phyloP scores from a whole-genome alignment of 2,888 invertebrate genomes.

The Mechanitis messenoides region DNA sequence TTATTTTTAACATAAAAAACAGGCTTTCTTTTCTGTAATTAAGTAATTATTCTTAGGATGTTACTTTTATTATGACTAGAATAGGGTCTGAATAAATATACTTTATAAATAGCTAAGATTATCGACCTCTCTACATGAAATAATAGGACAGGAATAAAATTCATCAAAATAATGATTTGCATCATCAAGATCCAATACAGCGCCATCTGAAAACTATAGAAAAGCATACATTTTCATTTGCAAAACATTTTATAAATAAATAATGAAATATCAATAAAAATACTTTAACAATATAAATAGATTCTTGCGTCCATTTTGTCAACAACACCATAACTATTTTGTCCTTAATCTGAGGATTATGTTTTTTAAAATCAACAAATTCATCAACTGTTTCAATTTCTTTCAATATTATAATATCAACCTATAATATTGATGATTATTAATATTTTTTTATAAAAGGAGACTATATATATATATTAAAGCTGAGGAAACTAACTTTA shows the following conservation, averaged over 20 bases:
- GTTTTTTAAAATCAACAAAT: constrained; percentile 34
- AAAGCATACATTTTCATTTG: neutral
- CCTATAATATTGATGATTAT: constrained; percentile 27
- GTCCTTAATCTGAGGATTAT: constrained; percentile 31
- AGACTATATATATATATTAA: neutral
- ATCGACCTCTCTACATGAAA: constrained; percentile 32
- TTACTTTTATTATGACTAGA: neutral
- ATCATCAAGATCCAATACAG: constrained; percentile 35
- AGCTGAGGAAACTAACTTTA: constrained; percentile 29
- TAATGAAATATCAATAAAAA: neutral
- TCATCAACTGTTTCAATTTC: constrained; percentile 32
- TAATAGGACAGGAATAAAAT: constrained; percentile 22
- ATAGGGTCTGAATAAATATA: neutral
- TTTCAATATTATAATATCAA: constrained; percentile 42
- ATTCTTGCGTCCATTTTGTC: constrained; percentile 37
- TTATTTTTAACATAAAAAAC: constrained; percentile 31
- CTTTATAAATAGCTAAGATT: neutral
- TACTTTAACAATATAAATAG: constrained; percentile 31
- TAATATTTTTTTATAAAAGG: too few species aligned
- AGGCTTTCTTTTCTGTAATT: constrained; percentile 35
- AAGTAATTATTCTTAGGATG: neutral
- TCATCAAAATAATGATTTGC: constrained; percentile 18
- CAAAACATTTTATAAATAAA: too few species aligned
- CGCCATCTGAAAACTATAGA: constrained; percentile 42
- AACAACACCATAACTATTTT: constrained; percentile 38